Evolutionary conservation across 2,797 vertebrate genomes (phyloP), one percentile per base, ranked within the genome.

Genomic region (Halcyon leucocephala): DNA sequence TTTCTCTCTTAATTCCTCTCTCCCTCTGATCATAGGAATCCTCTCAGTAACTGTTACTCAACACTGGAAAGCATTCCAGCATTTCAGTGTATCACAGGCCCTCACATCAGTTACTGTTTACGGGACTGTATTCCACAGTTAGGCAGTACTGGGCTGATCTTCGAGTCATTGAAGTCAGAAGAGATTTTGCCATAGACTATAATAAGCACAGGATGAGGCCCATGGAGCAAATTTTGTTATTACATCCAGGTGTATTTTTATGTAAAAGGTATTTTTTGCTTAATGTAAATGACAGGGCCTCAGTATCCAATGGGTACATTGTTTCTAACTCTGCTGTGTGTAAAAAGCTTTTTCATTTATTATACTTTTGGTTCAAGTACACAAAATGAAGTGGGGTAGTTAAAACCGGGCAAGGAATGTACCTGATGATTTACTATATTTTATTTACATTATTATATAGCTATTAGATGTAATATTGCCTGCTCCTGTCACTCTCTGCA

Each of bases 361-460:
- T 80, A 17, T 37, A 55, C 39, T 93, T 95, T 65, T 73, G 42
- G 64, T 97, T 95, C 80, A 89, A 93, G 65, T 22, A 61, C 46
- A 83, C 83, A 96, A 89, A 96, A 96, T 91, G 42, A 96, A 93
- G 86, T 81, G 64, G n/a, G 66, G 39, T 80, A 70, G 79, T 95
- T 91, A 91, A 96, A 95, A 95, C 31, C 62, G 85, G 72, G 67
- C 77, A 96, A 80, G 66, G 86, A 85, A 86, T 7, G 42, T 79
- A 96, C 82, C 91, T 95, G 92, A 94, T 86, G 84, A 94, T 93
- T 95, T 95, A 94, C 88, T 90, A 95, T 93, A 93, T 95, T 97
- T 97, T 96, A 96, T 97, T 97, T 97, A 96, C 65, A 46, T 95
- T 93, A 96, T 96, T 96, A 93, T 97, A 91, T 90, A 94, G 92